Percentiles rank a stretch among this genome's conserved stretches.
Evolutionary conservation across 2,888 invertebrate species (phyloP).

Genomic region (Hypercompe scribonia): DNA sequence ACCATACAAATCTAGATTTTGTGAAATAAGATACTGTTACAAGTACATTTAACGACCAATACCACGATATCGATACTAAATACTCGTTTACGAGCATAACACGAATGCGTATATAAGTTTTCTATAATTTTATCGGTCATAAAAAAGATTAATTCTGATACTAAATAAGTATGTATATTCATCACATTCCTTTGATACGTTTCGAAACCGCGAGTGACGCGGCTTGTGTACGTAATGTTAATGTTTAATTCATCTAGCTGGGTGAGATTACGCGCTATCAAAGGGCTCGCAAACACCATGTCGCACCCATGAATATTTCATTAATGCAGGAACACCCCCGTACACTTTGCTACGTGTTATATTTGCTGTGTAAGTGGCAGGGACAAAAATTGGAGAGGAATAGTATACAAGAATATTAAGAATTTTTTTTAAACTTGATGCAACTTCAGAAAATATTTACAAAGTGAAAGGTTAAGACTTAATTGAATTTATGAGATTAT

Average conservation of each 20-base stretch:
- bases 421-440: not conserved
- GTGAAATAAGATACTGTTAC: too few relatives aligned
- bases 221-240: conserved; percentile 39
- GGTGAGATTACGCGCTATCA: conserved; percentile 58
- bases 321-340: conserved; percentile 38
- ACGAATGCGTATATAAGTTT: too few relatives aligned
- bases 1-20: too few relatives aligned
- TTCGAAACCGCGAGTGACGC: conserved; percentile 25
- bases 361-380: not conserved
- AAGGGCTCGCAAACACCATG: conserved; percentile 55
- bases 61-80: too few relatives aligned
- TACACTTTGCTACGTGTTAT: conserved; percentile 16
- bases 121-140: not conserved
- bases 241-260: conserved; percentile 70
- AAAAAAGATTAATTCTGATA: not conserved
- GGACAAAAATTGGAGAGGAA: not conserved
- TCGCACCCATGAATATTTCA: conserved; percentile 64
- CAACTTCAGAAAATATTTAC: too few relatives aligned
- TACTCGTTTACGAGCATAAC: too few relatives aligned
- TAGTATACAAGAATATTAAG: not conserved
- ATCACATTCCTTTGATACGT: conserved; percentile 31
- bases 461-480: too few relatives aligned
- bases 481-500: too few relatives aligned
- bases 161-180: conserved; percentile 13
- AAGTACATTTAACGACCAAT: too few relatives aligned